phyloP scores from a whole-genome alignment of 2,113 vertebrate genomes.

The Formicarius rufipectus region DNA sequence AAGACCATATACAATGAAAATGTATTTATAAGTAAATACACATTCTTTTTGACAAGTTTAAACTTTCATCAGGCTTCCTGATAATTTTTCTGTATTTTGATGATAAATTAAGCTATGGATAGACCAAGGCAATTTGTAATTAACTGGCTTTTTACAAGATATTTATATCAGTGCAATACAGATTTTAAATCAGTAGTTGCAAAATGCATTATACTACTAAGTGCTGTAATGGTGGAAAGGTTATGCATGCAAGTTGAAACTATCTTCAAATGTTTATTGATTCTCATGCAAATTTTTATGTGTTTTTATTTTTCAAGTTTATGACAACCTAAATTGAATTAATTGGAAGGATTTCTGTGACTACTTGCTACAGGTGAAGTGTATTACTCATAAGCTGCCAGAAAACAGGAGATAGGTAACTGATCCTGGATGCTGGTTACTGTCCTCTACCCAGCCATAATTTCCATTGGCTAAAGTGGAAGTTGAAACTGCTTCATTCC shows the following conservation, averaged over 20 bases:
- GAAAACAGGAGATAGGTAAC: background rate
- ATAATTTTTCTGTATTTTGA: background rate
- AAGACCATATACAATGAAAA: background rate
- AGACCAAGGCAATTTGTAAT: background rate
- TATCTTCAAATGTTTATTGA: background rate
- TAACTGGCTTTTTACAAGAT: background rate
- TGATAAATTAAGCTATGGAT: slow-evolving; percentile 28
- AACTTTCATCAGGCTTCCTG: background rate
- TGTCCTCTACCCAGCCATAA: background rate
- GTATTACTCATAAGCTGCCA: background rate
- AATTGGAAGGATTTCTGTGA: background rate
- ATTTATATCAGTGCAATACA: background rate
- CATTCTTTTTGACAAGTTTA: background rate
- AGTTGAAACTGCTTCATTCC: background rate
- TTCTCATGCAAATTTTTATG: background rate
- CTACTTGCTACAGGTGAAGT: background rate
- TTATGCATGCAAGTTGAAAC: background rate
- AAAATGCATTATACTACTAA: background rate
- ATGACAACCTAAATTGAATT: background rate
- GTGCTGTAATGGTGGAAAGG: background rate
- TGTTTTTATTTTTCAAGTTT: background rate
- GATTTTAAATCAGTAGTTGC: background rate
- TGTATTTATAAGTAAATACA: background rate
- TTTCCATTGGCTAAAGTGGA: background rate
- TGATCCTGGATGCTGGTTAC: background rate